These are phyloP conservation scores for Cardinalis cardinalis DNA, from an alignment of 2,113 vertebrate genomes.

Conservation along the genomic window DNA sequence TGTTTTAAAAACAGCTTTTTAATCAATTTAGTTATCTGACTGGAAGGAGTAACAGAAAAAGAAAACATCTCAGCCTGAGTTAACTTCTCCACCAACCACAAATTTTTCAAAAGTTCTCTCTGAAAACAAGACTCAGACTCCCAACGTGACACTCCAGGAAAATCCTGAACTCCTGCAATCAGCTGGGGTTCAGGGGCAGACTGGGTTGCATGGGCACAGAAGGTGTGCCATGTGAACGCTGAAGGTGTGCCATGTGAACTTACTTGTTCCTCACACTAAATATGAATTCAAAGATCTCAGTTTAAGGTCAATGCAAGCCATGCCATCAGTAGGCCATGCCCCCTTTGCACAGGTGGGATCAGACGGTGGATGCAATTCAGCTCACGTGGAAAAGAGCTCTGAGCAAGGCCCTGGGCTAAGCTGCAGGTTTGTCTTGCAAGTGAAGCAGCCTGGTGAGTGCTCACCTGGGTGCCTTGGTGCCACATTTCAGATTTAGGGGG, in stretches of 20 bases:
- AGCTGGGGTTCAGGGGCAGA: neutral
- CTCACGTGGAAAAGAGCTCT: neutral
- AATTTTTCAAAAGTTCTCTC: slow-evolving; percentile 5
- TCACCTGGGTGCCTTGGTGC: neutral
- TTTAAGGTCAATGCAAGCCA: neutral
- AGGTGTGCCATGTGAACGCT: neutral
- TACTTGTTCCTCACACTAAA: neutral
- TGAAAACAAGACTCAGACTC: neutral
- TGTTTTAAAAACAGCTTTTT: slow-evolving; percentile 64
- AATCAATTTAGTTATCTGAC: slow-evolving; percentile 41
- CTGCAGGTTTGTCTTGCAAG: neutral
- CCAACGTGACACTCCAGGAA: neutral
- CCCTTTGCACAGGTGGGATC: neutral
- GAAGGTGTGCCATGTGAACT: neutral
- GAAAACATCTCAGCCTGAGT: slow-evolving; percentile 33
- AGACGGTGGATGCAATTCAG: too few relatives aligned
- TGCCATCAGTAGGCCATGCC: neutral
- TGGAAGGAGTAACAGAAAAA: slow-evolving; percentile 56
- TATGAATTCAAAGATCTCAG: neutral
- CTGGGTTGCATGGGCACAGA: neutral
- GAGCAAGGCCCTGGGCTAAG: neutral
- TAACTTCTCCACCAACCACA: slow-evolving; percentile 20
- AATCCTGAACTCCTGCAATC: neutral
- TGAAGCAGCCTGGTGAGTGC: neutral
- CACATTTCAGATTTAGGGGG: neutral